Evolutionary conservation across 2,888 invertebrate genomes (phyloP).

Genomic region (Pseudanteris insignis): DNA sequence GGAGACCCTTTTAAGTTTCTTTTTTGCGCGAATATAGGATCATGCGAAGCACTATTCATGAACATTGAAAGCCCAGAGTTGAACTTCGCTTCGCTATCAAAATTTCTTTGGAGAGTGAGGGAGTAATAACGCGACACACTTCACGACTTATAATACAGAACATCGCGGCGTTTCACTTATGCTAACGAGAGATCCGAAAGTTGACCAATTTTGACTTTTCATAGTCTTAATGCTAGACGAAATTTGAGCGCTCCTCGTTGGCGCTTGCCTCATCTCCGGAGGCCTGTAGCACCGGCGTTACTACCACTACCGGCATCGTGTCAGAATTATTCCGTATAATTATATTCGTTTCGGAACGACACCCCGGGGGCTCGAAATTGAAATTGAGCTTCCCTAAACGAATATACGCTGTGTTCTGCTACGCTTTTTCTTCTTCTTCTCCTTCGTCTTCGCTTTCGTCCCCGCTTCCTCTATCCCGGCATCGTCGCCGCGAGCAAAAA

Average conservation of each 20-base stretch:
- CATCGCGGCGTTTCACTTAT: not conserved
- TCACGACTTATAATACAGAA: not conserved
- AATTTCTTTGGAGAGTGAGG: no score
- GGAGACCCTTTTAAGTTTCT: no score
- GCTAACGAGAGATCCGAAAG: conserved; percentile 17
- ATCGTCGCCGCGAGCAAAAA: no score
- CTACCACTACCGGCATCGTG: conserved; percentile 47
- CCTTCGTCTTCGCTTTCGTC: conserved; percentile 46
- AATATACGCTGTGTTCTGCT: conserved; percentile 50
- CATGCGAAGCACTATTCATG: no score
- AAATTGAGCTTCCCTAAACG: conserved; percentile 64
- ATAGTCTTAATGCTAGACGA: conserved; percentile 19
- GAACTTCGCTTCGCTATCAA: no score
- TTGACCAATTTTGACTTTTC: conserved; percentile 29
- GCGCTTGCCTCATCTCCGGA: conserved; percentile 38
- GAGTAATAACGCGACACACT: no score
- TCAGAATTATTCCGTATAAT: conserved; percentile 67
- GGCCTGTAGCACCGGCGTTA: conserved; percentile 25
- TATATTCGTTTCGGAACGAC: conserved; percentile 67
- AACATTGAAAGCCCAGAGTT: no score
- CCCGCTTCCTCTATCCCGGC: conserved; percentile 46
- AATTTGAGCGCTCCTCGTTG: conserved; percentile 31
- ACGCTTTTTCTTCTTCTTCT: conserved; percentile 27
- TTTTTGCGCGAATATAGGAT: no score
- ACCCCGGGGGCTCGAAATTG: conserved; percentile 66